Percentiles rank a stretch among this genome's conserved stretches.
Evolutionary conservation across 2,113 vertebrate genomes (phyloP).

Genomic region (Paralichthys olivaceus): DNA sequence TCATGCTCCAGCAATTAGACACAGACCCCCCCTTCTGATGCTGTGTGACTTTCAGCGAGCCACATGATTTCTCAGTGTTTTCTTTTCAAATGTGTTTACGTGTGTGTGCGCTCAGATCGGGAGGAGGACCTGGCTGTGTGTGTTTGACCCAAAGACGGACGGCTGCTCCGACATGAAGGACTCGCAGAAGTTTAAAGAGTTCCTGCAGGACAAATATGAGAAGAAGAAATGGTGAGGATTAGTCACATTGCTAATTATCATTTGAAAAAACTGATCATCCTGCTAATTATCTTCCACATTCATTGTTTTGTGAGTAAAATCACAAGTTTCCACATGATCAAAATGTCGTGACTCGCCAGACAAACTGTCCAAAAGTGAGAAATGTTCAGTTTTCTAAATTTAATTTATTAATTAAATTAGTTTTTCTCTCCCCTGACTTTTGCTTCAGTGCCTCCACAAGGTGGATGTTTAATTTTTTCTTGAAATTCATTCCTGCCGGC

Average conservation of each 20-base stretch:
- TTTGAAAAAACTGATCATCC: neutral
- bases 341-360: neutral
- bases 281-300: neutral
- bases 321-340: neutral
- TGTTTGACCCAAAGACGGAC: conserved; percentile 88
- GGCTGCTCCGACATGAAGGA: conserved; percentile 88
- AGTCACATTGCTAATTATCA: neutral
- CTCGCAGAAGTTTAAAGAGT: conserved; percentile 92
- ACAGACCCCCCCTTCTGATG: neutral
- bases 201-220: conserved; percentile 94
- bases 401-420: too few relatives aligned
- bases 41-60: neutral
- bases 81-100: conserved; percentile 11
- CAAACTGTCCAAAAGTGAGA: neutral
- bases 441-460: neutral
- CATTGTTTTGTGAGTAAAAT: neutral
- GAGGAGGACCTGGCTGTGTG: conserved; percentile 90
- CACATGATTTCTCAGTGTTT: neutral
- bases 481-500: too few relatives aligned
- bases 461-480: neutral
- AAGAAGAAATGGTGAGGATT: conserved; percentile 90
- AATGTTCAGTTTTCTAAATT: too few relatives aligned
- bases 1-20: conserved; percentile 3
- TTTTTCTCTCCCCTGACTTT: neutral
- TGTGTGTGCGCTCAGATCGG: conserved; percentile 81